Evolutionary conservation across 2,113 vertebrate genomes (phyloP), one percentile per base, ranked within the genome.

Genomic region (Riparia riparia): DNA sequence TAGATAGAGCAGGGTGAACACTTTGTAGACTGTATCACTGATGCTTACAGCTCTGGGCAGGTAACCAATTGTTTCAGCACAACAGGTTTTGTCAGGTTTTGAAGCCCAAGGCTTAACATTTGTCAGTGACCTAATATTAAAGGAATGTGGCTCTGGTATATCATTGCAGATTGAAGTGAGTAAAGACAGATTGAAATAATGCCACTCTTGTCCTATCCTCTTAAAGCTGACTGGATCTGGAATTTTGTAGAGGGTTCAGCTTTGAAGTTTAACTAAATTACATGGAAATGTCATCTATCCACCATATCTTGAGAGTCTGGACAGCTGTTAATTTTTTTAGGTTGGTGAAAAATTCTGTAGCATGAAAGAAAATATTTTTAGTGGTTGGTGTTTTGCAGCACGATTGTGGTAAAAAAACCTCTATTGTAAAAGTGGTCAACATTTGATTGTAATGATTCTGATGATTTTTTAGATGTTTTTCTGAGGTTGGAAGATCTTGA

Each of bases 31-130:
- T 58, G 15, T 91, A 39, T 96, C 7, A 1, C 37, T 85, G 50
- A 79, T 54, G 69, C 66, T 86, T 90, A 56, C 66, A 80, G 82
- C 86, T 80, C 34, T 54, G 65, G 91, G 88, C 88, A 93, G 80
- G 90, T 95, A 91, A 95, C 54, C 53, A 79, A 34, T 73, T 87
- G 82, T 94, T 96, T 93, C 77, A 94, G 17, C 81, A 26, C 2
- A 26, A 74, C 82, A 96, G 78, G 84, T 87, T 96, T 82, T 92
- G 82, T 92, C 90, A 95, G 65, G 88, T 91, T 91, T 96, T 95
- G 76, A 96, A 92, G 89, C 90, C 88, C 92, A 88, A 91, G 82
- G 91, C 92, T 72, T 95, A 96, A 79, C 49, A 69, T 97, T 96
- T 95, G 88, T 94, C 53, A 77, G 49, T 97, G 95, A 97, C 58